Base-by-base conservation (phyloP, 2,113 vertebrate species). In the Sinosuthora webbiana region DNA sequence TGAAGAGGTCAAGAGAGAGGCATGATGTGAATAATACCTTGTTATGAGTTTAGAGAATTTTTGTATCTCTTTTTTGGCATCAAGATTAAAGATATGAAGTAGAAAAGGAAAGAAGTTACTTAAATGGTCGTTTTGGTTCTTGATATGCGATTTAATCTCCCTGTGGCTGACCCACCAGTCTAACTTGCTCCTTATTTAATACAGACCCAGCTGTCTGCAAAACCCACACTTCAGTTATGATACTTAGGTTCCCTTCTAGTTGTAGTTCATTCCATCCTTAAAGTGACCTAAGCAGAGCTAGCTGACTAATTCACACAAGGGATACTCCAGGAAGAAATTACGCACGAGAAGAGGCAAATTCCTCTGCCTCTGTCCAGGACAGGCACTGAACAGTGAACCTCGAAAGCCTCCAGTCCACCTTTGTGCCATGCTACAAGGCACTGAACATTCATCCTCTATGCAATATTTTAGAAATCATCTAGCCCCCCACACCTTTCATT, bases 401-500 rank as follows among this genome's bases (percentile, higher is more conserved):
- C 44, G 64, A 44, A 93, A 60, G 33, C 41, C 23, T 79, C 67
- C 56, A 69, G 47, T 50, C 23, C 41, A 74, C 28, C 41, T 74
- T 65, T 65, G 62, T 30, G 41, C 67, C 22, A 17, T 2, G 6
- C 22, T 52, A 45, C 50, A 79, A 65, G n/a, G 65, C 41, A 47
- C 30, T 83, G 33, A 50, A 56, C 5, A 6, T 83, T 78, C 39
- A 33, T 15, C 22, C 15, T 52, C 45, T 60, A 15, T 8, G 13
- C 45, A 83, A 9, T 21, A 9, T 74, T 85, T 55, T 22, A 30
- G 65, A 83, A 74, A 50, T 83, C 0, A 75, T 65, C 56, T 49
- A 64, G 17, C 1, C 6, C 7, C 11, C 5, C 0, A 0, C 21
- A 35, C 24, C 10, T 60, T 79, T 65, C 47, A 33, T 42, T 44